Evolutionary conservation across 2,113 vertebrate species (phyloP).

Genomic region (Todiramphus saurophagus): DNA sequence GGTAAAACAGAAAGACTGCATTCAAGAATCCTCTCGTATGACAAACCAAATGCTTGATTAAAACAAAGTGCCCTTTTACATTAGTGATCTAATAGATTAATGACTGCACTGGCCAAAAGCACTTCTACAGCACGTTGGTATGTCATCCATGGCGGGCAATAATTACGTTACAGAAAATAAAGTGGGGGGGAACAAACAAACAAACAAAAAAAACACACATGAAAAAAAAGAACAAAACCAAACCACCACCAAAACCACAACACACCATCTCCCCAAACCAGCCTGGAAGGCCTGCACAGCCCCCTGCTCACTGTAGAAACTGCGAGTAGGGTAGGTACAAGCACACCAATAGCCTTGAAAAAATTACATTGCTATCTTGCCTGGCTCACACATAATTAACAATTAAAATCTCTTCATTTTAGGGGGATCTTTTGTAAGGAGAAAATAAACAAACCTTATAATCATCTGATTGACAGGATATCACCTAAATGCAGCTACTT

Average conservation of each 20-base stretch:
- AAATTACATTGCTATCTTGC: not conserved
- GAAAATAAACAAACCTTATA: not conserved
- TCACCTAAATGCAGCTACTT: not conserved
- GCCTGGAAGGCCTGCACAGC: not conserved
- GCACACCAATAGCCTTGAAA: not conserved
- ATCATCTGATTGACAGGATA: not conserved
- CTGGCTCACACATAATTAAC: not conserved
- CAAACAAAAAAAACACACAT: not conserved
- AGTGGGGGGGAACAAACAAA: not conserved
- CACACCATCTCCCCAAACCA: not conserved
- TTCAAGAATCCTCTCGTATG: conserved; percentile 19
- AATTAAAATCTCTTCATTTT: not conserved
- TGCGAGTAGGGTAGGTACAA: not conserved
- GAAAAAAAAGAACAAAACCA: too few species aligned
- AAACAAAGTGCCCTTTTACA: conserved; percentile 49
- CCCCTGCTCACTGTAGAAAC: not conserved
- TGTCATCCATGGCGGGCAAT: not conserved
- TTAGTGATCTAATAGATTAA: not conserved
- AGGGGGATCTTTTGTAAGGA: not conserved
- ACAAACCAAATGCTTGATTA: conserved; percentile 18
- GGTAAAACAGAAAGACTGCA: conserved; percentile 12
- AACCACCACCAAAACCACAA: not conserved
- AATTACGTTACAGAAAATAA: not conserved
- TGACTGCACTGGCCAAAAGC: not conserved
- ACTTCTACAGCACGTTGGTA: not conserved